phyloP scores from a whole-genome alignment of 2,888 invertebrate species.

The Caenorhabditis sp. region DNA sequence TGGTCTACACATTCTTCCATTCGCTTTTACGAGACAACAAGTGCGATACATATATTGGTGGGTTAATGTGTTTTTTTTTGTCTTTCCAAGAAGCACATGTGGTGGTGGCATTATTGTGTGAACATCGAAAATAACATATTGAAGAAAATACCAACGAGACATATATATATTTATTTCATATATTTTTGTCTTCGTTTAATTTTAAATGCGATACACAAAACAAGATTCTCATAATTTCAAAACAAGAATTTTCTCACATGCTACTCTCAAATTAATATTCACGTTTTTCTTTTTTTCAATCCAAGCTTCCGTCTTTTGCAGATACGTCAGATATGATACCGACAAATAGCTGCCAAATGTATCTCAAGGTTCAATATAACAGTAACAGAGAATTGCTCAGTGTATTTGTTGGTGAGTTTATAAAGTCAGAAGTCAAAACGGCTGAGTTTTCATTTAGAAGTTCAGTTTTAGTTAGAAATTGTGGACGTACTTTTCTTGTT shows the following conservation, averaged over 20 bases:
- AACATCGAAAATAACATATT: conserved; percentile 1
- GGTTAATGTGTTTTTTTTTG: neutral
- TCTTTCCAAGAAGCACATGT: neutral
- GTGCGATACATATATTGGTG: conserved; percentile 38
- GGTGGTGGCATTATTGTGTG: neutral
- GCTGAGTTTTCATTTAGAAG: neutral
- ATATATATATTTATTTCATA: neutral
- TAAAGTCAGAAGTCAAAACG: neutral
- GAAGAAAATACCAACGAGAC: neutral
- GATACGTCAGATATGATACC: conserved; percentile 16
- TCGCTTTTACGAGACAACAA: conserved; percentile 51
- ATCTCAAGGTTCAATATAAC: conserved; percentile 35
- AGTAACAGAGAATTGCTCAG: conserved; percentile 22
- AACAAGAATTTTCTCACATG: conserved; percentile 3
- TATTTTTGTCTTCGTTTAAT: neutral
- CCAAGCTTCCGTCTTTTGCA: neutral
- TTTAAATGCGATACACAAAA: neutral
- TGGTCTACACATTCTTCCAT: conserved; percentile 98
- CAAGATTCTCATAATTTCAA: neutral
- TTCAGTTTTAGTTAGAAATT: neutral
- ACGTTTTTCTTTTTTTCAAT: neutral
- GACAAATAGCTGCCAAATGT: conserved; percentile 36
- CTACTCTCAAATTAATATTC: neutral
- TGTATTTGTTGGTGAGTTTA: conserved; percentile 42
- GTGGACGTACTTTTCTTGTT: too few species aligned